Percentiles rank a stretch among this genome's conserved stretches.
phyloP scores from a whole-genome alignment of 2,113 vertebrate genomes.

The Plectropomus leopardus region DNA sequence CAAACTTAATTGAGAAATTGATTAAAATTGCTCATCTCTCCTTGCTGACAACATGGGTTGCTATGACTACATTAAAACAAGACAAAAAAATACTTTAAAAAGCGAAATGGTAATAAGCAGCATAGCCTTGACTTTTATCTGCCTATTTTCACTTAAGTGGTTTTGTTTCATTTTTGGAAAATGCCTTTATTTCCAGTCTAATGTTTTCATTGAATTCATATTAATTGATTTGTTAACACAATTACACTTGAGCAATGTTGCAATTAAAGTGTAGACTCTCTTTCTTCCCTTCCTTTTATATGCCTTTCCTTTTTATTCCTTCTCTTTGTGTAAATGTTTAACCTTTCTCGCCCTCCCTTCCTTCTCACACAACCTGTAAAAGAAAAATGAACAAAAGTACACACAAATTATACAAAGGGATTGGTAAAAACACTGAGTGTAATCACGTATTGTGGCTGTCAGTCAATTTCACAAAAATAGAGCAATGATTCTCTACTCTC shows the following conservation, averaged over 20 bases:
- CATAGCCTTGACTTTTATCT: not conserved
- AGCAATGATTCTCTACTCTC: conserved; percentile 28
- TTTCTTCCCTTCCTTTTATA: not conserved
- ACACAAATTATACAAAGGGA: conserved; percentile 25
- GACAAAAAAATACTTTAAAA: conserved; percentile 5
- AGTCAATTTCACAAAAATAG: conserved; percentile 26
- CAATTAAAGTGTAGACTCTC: not conserved
- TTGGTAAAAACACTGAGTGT: conserved; percentile 14
- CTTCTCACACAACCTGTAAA: conserved; percentile 15
- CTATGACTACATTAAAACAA: conserved; percentile 17
- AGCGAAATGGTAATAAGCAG: not conserved
- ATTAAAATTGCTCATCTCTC: conserved; percentile 20
- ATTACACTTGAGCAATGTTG: not conserved
- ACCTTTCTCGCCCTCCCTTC: conserved; percentile 8
- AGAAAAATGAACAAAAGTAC: conserved; percentile 27
- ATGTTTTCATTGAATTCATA: conserved; percentile 8
- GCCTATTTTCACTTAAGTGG: conserved; percentile 20
- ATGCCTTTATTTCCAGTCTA: conserved; percentile 2
- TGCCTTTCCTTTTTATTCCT: conserved; percentile 7
- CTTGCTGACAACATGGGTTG: conserved; percentile 21
- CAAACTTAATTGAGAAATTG: conserved; percentile 31
- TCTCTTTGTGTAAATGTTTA: conserved; percentile 27
- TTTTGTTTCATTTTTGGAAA: conserved; percentile 18
- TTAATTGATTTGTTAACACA: conserved; percentile 12
- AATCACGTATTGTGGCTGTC: conserved; percentile 21